These are phyloP conservation scores for Congeria kusceri DNA, from an alignment of 2,888 invertebrate species.

Conservation along the genomic window DNA sequence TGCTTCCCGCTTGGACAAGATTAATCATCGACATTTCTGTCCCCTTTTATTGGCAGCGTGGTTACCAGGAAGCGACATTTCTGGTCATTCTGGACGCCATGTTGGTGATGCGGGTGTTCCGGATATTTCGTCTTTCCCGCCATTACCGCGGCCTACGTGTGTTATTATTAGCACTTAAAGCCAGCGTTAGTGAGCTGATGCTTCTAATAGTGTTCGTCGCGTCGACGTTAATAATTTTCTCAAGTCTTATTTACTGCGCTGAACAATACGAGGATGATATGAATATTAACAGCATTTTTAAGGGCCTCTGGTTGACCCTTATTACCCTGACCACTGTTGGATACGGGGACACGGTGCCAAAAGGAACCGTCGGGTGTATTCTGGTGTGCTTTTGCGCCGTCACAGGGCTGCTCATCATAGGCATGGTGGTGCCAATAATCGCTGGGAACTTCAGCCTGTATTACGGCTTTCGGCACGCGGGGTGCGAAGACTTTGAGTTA, in stretches of 20 bases:
- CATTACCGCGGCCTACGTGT: slow-evolving; percentile 70
- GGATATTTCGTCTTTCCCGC: slow-evolving; percentile 67
- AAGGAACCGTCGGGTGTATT: slow-evolving; percentile 73
- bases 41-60: slow-evolving; percentile 58
- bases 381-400: slow-evolving; percentile 78
- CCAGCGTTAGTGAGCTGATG: slow-evolving; percentile 67
- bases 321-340: slow-evolving; percentile 79
- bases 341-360: slow-evolving; percentile 79
- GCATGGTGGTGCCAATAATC: slow-evolving; percentile 82
- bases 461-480: slow-evolving; percentile 72
- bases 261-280: slow-evolving; percentile 52
- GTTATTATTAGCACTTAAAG: slow-evolving; percentile 66
- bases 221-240: slow-evolving; percentile 66
- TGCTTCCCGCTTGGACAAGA: slow-evolving; percentile 66
- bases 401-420: slow-evolving; percentile 81
- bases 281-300: slow-evolving; percentile 59
- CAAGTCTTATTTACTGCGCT: slow-evolving; percentile 67
- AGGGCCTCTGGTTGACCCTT: slow-evolving; percentile 71
- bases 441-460: slow-evolving; percentile 82
- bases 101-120: slow-evolving; percentile 68
- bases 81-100: slow-evolving; percentile 62
- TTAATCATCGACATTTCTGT: slow-evolving; percentile 55
- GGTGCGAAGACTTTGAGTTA: slow-evolving; percentile 47
- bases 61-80: slow-evolving; percentile 29
- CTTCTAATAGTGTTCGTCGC: slow-evolving; percentile 67